Evolutionary conservation across 2,113 vertebrate species (phyloP).

Genomic region (Crocuta crocuta): DNA sequence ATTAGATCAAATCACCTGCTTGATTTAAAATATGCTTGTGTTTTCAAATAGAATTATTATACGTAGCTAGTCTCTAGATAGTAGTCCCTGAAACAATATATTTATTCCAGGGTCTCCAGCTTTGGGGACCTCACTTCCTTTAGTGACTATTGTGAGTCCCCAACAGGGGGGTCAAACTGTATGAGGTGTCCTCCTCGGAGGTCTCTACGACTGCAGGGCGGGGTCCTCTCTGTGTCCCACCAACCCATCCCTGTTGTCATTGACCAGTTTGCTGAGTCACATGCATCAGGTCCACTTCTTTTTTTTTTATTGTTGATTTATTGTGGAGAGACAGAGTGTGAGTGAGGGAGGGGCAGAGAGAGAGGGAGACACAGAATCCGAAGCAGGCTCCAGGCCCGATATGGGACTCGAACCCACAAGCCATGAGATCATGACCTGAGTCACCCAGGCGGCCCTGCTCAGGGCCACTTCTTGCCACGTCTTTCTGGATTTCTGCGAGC

Average conservation of each 20-base stretch:
- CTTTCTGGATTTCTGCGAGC: not conserved
- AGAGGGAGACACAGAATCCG: too few relatives aligned
- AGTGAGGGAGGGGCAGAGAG: too few relatives aligned
- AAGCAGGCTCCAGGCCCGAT: too few relatives aligned
- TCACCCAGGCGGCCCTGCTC: too few relatives aligned
- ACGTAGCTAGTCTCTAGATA: not conserved
- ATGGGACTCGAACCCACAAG: too few relatives aligned
- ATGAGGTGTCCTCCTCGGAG: accelerated
- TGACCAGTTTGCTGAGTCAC: not conserved
- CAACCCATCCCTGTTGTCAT: accelerated
- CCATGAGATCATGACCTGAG: too few relatives aligned
- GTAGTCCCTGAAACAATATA: not conserved
- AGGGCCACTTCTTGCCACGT: too few relatives aligned
- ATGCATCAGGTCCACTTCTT: too few relatives aligned
- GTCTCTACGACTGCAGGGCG: accelerated
- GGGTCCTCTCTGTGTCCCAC: not conserved
- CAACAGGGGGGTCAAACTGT: too few relatives aligned
- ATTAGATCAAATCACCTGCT: not conserved
- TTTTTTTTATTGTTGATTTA: too few relatives aligned
- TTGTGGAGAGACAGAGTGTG: too few relatives aligned
- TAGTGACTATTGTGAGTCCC: too few relatives aligned
- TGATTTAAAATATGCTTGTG: not conserved
- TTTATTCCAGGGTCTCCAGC: not conserved
- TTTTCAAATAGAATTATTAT: not conserved
- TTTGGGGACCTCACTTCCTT: not conserved